phyloP scores from a whole-genome alignment of 1,140 invertebrate species.

The Andricus grossulariae region DNA sequence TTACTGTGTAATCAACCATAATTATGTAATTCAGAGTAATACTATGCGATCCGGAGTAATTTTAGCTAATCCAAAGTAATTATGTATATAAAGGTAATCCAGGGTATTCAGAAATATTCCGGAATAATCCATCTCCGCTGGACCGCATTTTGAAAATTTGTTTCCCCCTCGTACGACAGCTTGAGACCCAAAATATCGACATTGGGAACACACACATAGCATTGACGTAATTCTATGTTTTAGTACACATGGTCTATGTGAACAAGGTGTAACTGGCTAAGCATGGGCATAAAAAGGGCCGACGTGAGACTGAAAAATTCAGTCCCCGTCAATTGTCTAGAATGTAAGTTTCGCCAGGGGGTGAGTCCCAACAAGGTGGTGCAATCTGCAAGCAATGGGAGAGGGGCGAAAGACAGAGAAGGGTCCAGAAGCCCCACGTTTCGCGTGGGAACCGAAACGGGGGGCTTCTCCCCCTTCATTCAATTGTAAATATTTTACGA shows the following conservation, averaged over 20 bases:
- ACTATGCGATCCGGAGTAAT: too few relatives aligned
- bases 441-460: slow-evolving; percentile 18
- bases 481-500: slow-evolving; percentile 30
- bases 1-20: too few relatives aligned
- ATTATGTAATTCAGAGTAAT: too few relatives aligned
- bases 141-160: too few relatives aligned
- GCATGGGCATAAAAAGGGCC: neutral
- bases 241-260: neutral
- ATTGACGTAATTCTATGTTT: slow-evolving; percentile 21
- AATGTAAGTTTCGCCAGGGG: slow-evolving; percentile 14
- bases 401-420: slow-evolving; percentile 5
- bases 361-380: slow-evolving; percentile 22
- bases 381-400: slow-evolving; percentile 28
- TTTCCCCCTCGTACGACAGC: too few relatives aligned
- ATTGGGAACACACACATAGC: too few relatives aligned
- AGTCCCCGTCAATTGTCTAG: slow-evolving; percentile 14
- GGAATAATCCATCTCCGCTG: too few relatives aligned
- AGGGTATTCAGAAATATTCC: too few relatives aligned
- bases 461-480: neutral
- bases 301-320: neutral
- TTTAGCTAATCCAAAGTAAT: too few relatives aligned
- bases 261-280: too few relatives aligned
- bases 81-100: too few relatives aligned
- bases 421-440: slow-evolving; percentile 3
- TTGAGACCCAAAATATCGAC: too few relatives aligned